These are phyloP conservation scores for Danaus plexippus DNA, from an alignment of 1,140 invertebrate species.

Conservation along the genomic window DNA sequence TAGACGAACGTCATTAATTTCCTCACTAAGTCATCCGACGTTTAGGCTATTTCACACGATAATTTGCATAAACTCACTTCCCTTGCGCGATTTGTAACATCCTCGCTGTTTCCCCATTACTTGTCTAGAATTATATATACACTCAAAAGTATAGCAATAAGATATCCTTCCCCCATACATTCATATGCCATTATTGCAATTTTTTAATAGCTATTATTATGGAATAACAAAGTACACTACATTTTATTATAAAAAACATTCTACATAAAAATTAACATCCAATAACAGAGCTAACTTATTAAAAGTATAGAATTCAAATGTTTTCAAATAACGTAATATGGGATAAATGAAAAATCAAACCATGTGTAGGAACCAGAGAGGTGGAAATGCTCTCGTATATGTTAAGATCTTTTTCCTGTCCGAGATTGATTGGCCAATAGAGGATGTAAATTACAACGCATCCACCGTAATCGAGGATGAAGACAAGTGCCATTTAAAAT, in stretches of 20 bases:
- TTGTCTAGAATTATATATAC: too few relatives aligned
- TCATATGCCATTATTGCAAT: too few relatives aligned
- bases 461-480: slow-evolving; percentile 33
- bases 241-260: too few relatives aligned
- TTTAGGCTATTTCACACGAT: slow-evolving; percentile 28
- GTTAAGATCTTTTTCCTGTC: slow-evolving; percentile 30
- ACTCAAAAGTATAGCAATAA: slow-evolving; percentile 8
- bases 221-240: too few relatives aligned
- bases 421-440: slow-evolving; percentile 34
- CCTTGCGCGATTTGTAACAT: slow-evolving; percentile 28
- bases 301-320: too few relatives aligned
- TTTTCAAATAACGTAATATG: too few relatives aligned
- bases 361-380: too few relatives aligned
- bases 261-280: too few relatives aligned
- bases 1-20: slow-evolving; percentile 23
- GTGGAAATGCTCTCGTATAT: too few relatives aligned
- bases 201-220: too few relatives aligned
- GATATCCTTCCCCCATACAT: background rate
- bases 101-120: background rate
- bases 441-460: slow-evolving; percentile 42
- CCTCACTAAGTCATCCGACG: slow-evolving; percentile 22
- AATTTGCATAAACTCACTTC: slow-evolving; percentile 25
- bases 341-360: too few relatives aligned
- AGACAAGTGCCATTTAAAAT: slow-evolving; percentile 37
- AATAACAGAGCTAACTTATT: too few relatives aligned